These are phyloP conservation scores for Aptenodytes forsteri DNA, from an alignment of 2,113 vertebrate species.

Conservation along the genomic window DNA sequence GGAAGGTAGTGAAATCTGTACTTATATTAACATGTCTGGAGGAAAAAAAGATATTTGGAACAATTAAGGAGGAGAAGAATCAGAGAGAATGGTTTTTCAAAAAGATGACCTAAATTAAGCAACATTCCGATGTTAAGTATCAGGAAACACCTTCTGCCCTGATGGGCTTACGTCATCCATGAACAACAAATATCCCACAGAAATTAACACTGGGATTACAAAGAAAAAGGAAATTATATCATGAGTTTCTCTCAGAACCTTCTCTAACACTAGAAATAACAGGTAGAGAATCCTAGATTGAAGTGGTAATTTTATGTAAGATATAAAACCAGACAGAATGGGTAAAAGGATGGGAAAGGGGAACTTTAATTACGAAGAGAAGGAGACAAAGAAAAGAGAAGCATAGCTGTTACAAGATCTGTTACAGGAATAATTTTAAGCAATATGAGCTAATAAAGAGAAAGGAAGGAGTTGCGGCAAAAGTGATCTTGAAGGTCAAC, in stretches of 20 bases:
- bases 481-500: not conserved
- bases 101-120: not conserved
- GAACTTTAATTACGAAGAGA: not conserved
- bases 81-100: not conserved
- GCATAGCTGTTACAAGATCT: not conserved
- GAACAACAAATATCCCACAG: not conserved
- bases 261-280: not conserved
- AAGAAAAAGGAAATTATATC: not conserved
- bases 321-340: not conserved
- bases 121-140: not conserved
- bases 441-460: not conserved
- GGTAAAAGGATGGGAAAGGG: not conserved
- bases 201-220: not conserved
- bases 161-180: not conserved
- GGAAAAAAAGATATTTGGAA: not conserved
- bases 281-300: not conserved
- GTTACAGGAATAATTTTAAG: not conserved
- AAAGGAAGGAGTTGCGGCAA: not conserved
- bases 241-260: not conserved
- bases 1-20: not conserved
- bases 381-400: not conserved
- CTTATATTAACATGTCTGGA: fast-evolving
- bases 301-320: not conserved
- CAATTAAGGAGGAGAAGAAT: not conserved
- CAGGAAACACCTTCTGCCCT: not conserved